These are phyloP conservation scores for Urocolius indicus DNA, from an alignment of 2,113 vertebrate genomes.

Conservation along the genomic window DNA sequence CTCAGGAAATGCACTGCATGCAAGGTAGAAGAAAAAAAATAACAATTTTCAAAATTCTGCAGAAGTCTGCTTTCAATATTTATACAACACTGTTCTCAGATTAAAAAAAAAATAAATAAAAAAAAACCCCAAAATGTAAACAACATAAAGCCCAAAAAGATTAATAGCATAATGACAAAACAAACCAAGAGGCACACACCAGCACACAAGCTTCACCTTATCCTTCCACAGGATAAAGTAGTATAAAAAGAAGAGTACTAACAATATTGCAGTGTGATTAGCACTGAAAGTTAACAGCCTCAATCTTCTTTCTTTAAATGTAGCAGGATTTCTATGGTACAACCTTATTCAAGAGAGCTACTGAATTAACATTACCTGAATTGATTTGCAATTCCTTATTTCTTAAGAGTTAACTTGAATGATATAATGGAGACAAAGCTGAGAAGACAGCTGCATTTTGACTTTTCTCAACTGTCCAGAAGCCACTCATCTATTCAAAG, in stretches of 20 bases:
- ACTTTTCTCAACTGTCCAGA: not conserved
- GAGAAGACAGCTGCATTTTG: not conserved
- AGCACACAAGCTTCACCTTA: not conserved
- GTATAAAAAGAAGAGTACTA: not conserved
- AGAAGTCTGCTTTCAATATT: not conserved
- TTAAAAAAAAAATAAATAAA: too few species aligned
- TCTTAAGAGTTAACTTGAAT: not conserved
- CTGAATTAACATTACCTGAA: not conserved
- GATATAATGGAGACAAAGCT: not conserved
- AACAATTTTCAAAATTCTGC: not conserved
- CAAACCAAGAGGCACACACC: not conserved
- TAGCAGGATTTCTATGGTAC: not conserved
- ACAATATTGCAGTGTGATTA: not conserved
- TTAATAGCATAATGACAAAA: not conserved
- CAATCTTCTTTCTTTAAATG: not conserved
- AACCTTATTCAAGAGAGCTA: not conserved
- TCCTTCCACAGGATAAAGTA: not conserved
- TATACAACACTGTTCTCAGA: not conserved
- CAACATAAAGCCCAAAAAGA: not conserved
- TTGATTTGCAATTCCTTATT: not conserved
- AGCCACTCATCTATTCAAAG: not conserved
- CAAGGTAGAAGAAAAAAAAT: not conserved
- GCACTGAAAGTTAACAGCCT: not conserved
- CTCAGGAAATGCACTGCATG: not conserved
- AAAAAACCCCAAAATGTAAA: not conserved